Evolutionary conservation across 2,113 vertebrate species (phyloP).

Genomic region (Pterocles orientalis): DNA sequence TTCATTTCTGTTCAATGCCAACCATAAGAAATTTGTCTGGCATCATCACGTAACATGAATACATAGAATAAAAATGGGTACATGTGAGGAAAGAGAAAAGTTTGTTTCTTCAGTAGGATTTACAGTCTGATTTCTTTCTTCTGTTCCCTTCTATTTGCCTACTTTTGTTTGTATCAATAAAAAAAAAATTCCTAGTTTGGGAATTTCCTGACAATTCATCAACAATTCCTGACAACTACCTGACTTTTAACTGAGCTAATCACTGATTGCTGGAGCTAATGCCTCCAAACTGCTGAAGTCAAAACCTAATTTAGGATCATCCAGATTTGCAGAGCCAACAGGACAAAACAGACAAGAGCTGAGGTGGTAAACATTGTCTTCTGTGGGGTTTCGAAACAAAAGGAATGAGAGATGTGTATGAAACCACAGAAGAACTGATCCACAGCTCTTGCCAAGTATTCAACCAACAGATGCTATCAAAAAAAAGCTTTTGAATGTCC

Average conservation of each 20-base stretch:
- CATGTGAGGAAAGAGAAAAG: neutral
- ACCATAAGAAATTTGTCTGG: neutral
- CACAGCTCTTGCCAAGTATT: neutral
- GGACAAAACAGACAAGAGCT: neutral
- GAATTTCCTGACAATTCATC: neutral
- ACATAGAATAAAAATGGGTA: neutral
- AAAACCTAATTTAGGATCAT: neutral
- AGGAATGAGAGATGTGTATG: rapidly evolving
- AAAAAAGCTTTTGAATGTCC: neutral
- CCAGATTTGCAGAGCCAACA: neutral
- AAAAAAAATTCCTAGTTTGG: neutral
- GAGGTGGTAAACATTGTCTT: rapidly evolving
- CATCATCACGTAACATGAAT: neutral
- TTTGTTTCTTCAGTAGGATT: neutral
- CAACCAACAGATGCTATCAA: neutral
- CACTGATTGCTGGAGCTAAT: neutral
- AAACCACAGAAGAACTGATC: rapidly evolving
- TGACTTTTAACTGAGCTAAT: neutral
- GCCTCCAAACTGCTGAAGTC: neutral
- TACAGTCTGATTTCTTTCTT: neutral
- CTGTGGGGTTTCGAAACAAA: neutral
- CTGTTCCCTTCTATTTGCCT: neutral
- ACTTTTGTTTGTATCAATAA: neutral
- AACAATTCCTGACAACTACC: neutral
- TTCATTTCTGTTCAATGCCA: neutral